Percentiles rank a stretch among this genome's conserved stretches.
Evolutionary conservation across 1,140 invertebrate genomes (phyloP).

Genomic region (Lordiphosa clarofinis): DNA sequence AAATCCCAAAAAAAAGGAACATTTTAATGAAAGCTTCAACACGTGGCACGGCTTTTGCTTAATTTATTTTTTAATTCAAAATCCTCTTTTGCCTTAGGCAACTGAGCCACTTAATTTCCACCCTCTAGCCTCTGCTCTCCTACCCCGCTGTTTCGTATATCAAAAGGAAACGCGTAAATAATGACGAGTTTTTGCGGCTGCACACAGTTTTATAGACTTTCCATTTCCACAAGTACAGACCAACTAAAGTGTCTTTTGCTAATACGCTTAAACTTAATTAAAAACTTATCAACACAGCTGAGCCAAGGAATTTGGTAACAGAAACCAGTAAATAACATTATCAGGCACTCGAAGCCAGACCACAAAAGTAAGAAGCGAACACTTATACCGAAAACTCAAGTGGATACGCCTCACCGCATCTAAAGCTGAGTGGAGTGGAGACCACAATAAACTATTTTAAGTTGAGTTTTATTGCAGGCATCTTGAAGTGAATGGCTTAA

Average conservation of each 20-base stretch:
- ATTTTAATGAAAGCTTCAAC: constrained; percentile 10
- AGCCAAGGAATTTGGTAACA: constrained; percentile 54
- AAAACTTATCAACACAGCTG: constrained; percentile 74
- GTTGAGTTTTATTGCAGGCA: no score
- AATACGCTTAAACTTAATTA: constrained; percentile 70
- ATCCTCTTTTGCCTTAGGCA: constrained; percentile 1
- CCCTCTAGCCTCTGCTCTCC: background rate
- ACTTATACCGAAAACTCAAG: background rate
- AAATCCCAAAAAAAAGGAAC: background rate
- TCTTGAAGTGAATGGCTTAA: no score
- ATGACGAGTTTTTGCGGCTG: constrained; percentile 8
- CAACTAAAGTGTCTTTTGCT: constrained; percentile 49
- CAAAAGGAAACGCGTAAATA: constrained; percentile 3
- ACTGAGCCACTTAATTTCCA: constrained; percentile 11
- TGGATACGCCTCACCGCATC: no score
- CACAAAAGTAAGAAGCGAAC: background rate
- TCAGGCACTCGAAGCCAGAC: constrained; percentile 3
- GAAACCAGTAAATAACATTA: constrained; percentile 10
- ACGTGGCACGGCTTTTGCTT: constrained; percentile 14
- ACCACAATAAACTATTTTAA: no score
- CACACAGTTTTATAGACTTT: constrained; percentile 12
- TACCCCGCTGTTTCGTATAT: background rate
- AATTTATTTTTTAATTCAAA: constrained; percentile 12
- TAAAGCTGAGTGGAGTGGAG: no score
- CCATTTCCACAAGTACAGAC: constrained; percentile 1